These are phyloP conservation scores for Goniozus legneri DNA, from an alignment of 1,140 invertebrate genomes.

Conservation along the genomic window DNA sequence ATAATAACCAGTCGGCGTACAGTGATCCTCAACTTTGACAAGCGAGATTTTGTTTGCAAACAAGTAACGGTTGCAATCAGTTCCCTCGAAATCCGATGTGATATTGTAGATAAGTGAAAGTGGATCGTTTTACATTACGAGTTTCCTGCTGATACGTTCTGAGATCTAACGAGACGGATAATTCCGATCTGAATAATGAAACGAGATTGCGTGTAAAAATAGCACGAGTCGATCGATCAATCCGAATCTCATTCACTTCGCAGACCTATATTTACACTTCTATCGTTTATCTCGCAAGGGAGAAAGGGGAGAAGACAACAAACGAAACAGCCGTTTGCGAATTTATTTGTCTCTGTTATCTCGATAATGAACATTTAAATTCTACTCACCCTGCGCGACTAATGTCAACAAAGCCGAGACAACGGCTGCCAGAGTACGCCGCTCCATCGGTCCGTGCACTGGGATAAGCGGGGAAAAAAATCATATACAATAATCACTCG, in stretches of 20 bases:
- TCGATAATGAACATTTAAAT: background rate
- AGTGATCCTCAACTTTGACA: too few relatives aligned
- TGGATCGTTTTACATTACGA: too few relatives aligned
- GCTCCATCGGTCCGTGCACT: constrained; percentile 33
- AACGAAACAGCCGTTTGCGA: constrained; percentile 4
- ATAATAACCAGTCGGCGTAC: too few relatives aligned
- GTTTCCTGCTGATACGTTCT: too few relatives aligned
- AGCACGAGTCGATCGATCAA: background rate
- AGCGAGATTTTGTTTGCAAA: too few relatives aligned
- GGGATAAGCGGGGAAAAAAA: constrained; percentile 24
- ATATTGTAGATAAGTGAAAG: too few relatives aligned
- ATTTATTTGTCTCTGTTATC: constrained; percentile 1
- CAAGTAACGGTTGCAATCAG: too few relatives aligned
- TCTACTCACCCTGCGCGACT: constrained; percentile 23
- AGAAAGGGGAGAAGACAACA: background rate
- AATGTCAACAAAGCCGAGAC: constrained; percentile 32
- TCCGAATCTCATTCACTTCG: background rate
- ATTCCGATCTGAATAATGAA: too few relatives aligned
- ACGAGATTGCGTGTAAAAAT: background rate
- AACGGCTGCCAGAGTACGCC: constrained; percentile 23
- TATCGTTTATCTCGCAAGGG: background rate
- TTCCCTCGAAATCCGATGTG: too few relatives aligned
- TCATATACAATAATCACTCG: constrained; percentile 19
- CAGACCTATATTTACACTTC: background rate
- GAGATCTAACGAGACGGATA: too few relatives aligned